phyloP scores from a whole-genome alignment of 35 echinoderm and acorn worm genomes.

The Ptychodera flava region DNA sequence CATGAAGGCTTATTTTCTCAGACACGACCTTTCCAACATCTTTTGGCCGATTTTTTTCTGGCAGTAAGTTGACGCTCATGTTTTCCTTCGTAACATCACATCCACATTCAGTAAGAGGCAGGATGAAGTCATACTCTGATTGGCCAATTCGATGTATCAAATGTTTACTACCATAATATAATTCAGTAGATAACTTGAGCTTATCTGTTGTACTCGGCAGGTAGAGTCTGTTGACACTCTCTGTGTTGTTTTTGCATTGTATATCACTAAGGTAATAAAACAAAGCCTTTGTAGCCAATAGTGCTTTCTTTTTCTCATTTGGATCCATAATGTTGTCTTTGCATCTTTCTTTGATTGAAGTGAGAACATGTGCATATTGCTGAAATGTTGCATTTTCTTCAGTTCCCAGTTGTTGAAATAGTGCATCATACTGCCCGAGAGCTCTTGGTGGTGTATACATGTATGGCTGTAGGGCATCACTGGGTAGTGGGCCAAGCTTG shows the following conservation, averaged over 20 bases:
- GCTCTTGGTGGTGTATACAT: neutral
- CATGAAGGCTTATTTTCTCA: neutral
- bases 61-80: neutral
- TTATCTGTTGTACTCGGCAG: neutral
- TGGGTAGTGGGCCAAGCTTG: neutral
- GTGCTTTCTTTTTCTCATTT: neutral
- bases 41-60: neutral
- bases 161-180: neutral
- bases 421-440: neutral
- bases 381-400: neutral
- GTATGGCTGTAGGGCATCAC: neutral
- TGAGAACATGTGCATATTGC: neutral
- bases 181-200: neutral
- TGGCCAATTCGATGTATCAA: neutral
- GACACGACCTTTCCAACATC: neutral
- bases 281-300: neutral
- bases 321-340: neutral
- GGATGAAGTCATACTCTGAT: neutral
- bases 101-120: neutral
- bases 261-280: neutral
- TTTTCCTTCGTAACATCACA: neutral
- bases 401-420: neutral
- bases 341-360: neutral
- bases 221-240: neutral
- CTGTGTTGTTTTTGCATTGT: neutral